Percentiles rank a stretch among this genome's conserved stretches.
Evolutionary conservation across 2,113 vertebrate species (phyloP).

Genomic region (Hemiscyllium ocellatum): DNA sequence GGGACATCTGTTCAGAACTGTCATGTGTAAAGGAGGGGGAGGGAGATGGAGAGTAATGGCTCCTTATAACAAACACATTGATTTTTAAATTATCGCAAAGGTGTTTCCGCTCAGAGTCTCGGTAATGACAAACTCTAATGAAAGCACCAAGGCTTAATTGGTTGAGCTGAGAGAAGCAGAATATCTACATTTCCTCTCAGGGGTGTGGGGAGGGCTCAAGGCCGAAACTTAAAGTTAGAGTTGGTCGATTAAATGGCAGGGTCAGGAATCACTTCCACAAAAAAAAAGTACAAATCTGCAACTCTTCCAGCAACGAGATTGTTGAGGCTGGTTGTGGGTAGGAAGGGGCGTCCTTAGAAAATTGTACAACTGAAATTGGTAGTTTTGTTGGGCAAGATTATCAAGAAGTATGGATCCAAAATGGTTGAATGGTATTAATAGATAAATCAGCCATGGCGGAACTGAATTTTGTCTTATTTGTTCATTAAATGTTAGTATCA

Average conservation of each 20-base stretch:
- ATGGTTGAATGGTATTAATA: not conserved
- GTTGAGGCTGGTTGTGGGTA: too few species aligned
- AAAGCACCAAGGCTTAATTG: not conserved
- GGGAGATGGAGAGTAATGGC: not conserved
- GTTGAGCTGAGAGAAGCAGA: too few species aligned
- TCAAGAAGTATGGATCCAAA: not conserved
- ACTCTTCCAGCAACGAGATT: not conserved
- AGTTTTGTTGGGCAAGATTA: not conserved
- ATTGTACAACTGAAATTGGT: not conserved
- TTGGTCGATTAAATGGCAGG: too few species aligned
- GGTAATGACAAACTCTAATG: not conserved
- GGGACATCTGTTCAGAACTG: constrained; percentile 4
- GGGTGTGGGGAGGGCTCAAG: too few species aligned
- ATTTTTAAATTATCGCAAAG: not conserved
- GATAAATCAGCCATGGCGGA: not conserved
- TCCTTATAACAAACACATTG: not conserved
- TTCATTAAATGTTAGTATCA: too few species aligned
- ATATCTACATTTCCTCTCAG: not conserved
- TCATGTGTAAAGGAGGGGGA: not conserved
- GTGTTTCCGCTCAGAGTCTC: not conserved
- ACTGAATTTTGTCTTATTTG: not conserved
- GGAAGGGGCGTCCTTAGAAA: not conserved
- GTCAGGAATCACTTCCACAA: not conserved
- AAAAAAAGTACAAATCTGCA: not conserved
- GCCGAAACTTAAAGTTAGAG: not conserved